Percentiles rank a stretch among this genome's conserved stretches.
phyloP scores from a whole-genome alignment of 2,113 vertebrate genomes.

The Misgurnus anguillicaudatus region DNA sequence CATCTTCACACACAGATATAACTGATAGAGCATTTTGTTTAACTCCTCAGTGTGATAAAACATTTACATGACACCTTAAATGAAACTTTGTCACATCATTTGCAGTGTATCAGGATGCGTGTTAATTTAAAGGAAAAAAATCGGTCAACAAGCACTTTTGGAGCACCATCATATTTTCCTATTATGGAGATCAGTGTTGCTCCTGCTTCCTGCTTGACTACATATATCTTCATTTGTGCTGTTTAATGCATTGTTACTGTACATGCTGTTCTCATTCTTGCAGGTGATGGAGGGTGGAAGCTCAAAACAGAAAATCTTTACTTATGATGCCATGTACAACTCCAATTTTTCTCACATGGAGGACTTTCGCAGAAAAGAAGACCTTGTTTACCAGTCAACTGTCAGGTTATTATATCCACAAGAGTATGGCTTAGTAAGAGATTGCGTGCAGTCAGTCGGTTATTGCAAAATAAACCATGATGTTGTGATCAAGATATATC shows the following conservation, averaged over 20 bases:
- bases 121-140: no score
- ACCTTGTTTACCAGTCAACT: constrained; percentile 89
- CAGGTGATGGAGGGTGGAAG: constrained; percentile 86
- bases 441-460: no score
- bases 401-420: constrained; percentile 77
- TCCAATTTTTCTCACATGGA: constrained; percentile 89
- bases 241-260: neutral
- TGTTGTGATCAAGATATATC: no score
- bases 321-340: constrained; percentile 92
- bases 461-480: no score
- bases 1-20: constrained; percentile 35
- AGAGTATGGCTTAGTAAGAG: neutral
- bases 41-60: constrained; percentile 35
- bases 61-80: constrained; percentile 39
- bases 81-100: constrained; percentile 31
- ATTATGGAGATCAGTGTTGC: no score
- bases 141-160: no score
- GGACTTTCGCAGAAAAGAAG: constrained; percentile 80
- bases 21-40: constrained; percentile 43
- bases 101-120: neutral
- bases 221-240: neutral
- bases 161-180: no score
- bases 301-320: constrained; percentile 93
- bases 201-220: no score
- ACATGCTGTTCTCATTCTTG: constrained; percentile 10